phyloP scores from a whole-genome alignment of 2,888 invertebrate species.

The Drosophila robusta region DNA sequence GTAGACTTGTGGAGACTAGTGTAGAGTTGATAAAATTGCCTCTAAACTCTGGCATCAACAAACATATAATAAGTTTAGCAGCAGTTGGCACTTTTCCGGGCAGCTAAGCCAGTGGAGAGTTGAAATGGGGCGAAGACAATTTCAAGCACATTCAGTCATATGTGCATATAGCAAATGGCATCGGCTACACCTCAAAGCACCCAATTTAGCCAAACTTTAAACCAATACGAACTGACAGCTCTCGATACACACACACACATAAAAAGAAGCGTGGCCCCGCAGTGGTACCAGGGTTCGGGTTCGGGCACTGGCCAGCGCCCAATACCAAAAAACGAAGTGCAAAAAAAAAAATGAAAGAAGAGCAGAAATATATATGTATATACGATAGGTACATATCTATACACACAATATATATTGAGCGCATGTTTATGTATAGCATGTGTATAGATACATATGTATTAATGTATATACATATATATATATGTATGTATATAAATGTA shows the following conservation, averaged over 20 bases:
- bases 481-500: constrained; percentile 42
- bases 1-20: not conserved
- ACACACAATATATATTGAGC: constrained; percentile 64
- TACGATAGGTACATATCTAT: constrained; percentile 56
- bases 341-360: constrained; percentile 34
- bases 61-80: no score
- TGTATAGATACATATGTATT: constrained; percentile 37
- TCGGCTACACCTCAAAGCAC: constrained; percentile 11
- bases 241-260: constrained; percentile 41
- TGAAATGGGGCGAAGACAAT: not conserved
- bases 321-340: constrained; percentile 61
- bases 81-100: no score
- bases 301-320: constrained; percentile 68
- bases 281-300: constrained; percentile 17
- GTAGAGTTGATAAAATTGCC: not conserved
- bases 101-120: constrained; percentile 21
- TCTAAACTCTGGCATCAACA: no score
- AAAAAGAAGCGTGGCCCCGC: not conserved
- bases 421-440: constrained; percentile 58
- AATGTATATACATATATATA: constrained; percentile 21
- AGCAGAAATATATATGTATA: constrained; percentile 30
- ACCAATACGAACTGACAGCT: constrained; percentile 65
- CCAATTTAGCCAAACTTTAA: constrained; percentile 47
- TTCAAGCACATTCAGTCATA: not conserved
- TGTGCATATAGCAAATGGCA: not conserved